A percentile compares a stretch with the other conserved stretches of the same genome.
Conservation (phyloP, 92 coral and sea anemone species). For the Epizoanthus ramosus region DNA sequence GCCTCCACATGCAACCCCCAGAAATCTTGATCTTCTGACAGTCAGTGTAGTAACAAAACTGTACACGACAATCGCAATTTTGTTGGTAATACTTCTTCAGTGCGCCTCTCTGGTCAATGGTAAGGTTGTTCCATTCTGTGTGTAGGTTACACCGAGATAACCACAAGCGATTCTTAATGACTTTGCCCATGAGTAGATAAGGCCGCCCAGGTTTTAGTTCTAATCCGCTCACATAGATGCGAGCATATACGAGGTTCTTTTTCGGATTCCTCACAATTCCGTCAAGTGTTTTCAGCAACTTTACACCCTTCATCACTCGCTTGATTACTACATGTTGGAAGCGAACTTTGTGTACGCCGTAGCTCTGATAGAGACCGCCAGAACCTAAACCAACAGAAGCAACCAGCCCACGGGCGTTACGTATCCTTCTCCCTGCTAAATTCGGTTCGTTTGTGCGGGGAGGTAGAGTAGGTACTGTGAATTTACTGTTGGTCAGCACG, state of each 20-base stretch:
- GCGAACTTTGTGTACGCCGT: constrained; percentile 18
- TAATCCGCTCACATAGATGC: constrained; percentile 52
- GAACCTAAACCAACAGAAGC: constrained; percentile 18
- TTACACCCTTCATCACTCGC: constrained; percentile 62
- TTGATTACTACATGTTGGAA: constrained; percentile 64
- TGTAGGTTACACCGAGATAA: constrained; percentile 51
- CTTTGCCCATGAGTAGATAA: constrained; percentile 74
- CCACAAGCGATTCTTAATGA: constrained; percentile 65
- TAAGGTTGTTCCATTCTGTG: constrained; percentile 61
- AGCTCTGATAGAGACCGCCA: neutral
- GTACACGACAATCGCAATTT: constrained; percentile 69
- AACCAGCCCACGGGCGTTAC: constrained; percentile 29
- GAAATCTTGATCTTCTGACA: constrained; percentile 32
- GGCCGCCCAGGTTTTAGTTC: constrained; percentile 56
- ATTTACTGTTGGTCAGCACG: too few relatives aligned
- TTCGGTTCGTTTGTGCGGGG: constrained; percentile 6
- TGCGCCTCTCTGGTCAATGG: constrained; percentile 54
- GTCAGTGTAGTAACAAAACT: constrained; percentile 52
- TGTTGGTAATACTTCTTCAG: constrained; percentile 59
- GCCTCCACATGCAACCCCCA: constrained; percentile 47
- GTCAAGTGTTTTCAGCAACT: constrained; percentile 39
- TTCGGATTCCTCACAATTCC: constrained; percentile 33
- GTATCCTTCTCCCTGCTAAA: neutral
- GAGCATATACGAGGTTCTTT: constrained; percentile 39
- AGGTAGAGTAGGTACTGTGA: constrained; percentile 19